Evolutionary conservation across 2,113 vertebrate species (phyloP), one percentile per base, ranked within the genome.

Genomic region (Butastur rufipennis): DNA sequence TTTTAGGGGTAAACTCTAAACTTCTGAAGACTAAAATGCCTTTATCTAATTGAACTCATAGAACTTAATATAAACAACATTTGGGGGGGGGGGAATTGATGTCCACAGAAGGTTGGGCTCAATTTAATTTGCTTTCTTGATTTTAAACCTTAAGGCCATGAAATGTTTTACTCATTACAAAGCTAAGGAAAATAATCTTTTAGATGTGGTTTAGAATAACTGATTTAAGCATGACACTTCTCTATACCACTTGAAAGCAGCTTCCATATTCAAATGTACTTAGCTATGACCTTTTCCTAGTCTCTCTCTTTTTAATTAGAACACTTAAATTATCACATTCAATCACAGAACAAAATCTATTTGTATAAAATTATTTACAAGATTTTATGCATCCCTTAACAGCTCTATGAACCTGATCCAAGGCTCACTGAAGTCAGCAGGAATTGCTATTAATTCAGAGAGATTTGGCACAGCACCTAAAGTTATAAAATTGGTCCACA

Each of bases 281-380:
- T 93, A 93, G 48, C 95, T 91, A 81, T 96, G 96, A 96, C 96
- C 95, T 97, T 97, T 96, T 95, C 92, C 36, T 70, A 82, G 84
- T 82, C 78, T 97, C 93, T 94, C 86, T 88, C 82, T 62, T 73
- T 88, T 87, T 96, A 96, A 97, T 96, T 94, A 94, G 85, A 96
- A 62, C 89, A 87, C 90, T 96, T 95, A 94, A 96, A 93, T 91
- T 93, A 97, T 88, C 93, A 94, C 66, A 40, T 87, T 94, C 84
- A 97, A 97, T 97, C 87, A 97, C 84, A 94, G 95, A 95, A 96
- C 52, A 94, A 97, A 96, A 94, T 95, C 87, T 96, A 85, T 93
- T 96, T 93, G 87, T 96, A 96, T 91, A 87, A 96, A 93, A 68
- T 96, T 91, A 95, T 94, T 94, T 94, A 93, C 81, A 85, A 93